These are phyloP conservation scores for Automeris io DNA, from an alignment of 2,888 invertebrate genomes.

Conservation along the genomic window DNA sequence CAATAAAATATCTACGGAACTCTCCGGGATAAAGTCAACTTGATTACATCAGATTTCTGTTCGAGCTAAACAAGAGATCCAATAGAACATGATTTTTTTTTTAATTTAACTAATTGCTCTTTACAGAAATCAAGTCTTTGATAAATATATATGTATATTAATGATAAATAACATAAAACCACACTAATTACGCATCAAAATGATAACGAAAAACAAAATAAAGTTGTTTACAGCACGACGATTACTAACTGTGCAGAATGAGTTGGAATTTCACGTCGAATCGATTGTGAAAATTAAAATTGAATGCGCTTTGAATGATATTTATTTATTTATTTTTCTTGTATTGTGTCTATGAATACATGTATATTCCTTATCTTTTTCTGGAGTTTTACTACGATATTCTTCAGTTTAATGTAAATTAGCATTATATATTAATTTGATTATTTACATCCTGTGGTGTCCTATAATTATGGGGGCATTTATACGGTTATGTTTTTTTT, in stretches of 20 bases:
- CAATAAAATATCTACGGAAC: slow-evolving; percentile 54
- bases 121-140: slow-evolving; percentile 53
- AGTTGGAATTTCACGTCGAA: slow-evolving; percentile 60
- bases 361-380: no score
- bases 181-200: slow-evolving; percentile 74
- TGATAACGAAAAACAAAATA: slow-evolving; percentile 65
- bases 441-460: no score
- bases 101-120: slow-evolving; percentile 46
- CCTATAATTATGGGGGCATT: no score
- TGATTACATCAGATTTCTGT: slow-evolving; percentile 47
- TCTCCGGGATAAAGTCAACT: slow-evolving; percentile 48
- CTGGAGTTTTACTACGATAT: no score
- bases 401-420: no score
- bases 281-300: slow-evolving; percentile 29
- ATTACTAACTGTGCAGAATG: slow-evolving; percentile 74
- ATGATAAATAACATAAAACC: slow-evolving; percentile 66
- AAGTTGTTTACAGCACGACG: slow-evolving; percentile 73
- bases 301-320: slow-evolving; percentile 39
- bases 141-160: slow-evolving; percentile 19
- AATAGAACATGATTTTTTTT: slow-evolving; percentile 26
- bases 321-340: no score
- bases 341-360: no score
- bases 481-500: no score
- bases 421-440: no score
- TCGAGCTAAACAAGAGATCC: slow-evolving; percentile 38